Conservation (phyloP, 2,797 vertebrate species). For the Hylomyscus alleni region DNA sequence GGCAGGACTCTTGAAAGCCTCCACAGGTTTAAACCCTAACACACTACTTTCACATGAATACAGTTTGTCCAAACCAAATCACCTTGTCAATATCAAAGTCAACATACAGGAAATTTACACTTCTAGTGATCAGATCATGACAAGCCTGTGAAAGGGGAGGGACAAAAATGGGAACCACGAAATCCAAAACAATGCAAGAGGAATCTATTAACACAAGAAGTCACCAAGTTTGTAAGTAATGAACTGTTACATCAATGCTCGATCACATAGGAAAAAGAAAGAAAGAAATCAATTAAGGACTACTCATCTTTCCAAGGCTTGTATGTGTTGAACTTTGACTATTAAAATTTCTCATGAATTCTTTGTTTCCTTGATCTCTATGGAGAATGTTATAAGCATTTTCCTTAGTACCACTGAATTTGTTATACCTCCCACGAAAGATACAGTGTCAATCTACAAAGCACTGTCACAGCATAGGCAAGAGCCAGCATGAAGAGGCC, state of each 20-base stretch:
- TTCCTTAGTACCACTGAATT: slow-evolving; percentile 4
- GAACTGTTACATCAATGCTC: background rate
- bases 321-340: background rate
- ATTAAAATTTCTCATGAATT: slow-evolving; percentile 35
- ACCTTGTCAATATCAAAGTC: background rate
- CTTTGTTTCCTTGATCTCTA: slow-evolving; percentile 52
- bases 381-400: slow-evolving; percentile 55
- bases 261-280: background rate
- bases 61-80: background rate
- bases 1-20: background rate
- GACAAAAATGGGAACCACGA: background rate
- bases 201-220: background rate
- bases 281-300: background rate
- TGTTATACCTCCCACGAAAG: slow-evolving; percentile 41
- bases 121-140: background rate
- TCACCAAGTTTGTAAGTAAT: background rate
- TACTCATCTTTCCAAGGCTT: background rate
- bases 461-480: background rate
- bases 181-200: background rate
- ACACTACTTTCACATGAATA: background rate
- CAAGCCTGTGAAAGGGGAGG: background rate
- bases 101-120: background rate
- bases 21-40: background rate
- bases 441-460: slow-evolving; percentile 21
- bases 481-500: background rate